Percentiles rank a stretch among this genome's conserved stretches.
Evolutionary conservation across 2,113 vertebrate genomes (phyloP).

Genomic region (Hemiscyllium ocellatum): DNA sequence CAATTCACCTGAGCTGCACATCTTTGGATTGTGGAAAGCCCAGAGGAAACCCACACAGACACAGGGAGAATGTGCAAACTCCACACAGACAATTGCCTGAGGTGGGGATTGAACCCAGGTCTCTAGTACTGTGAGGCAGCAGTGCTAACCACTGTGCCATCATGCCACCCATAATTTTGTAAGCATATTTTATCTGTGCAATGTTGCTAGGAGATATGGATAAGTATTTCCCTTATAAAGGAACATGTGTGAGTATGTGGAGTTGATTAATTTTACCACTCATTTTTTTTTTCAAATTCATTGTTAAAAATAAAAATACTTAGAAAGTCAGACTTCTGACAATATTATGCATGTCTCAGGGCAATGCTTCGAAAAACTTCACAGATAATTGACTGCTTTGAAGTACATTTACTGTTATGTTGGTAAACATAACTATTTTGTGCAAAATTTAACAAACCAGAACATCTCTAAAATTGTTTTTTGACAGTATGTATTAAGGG

Average conservation of each 20-base stretch:
- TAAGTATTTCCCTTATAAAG: background rate
- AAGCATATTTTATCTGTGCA: background rate
- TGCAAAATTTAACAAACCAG: background rate
- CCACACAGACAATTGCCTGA: too few relatives aligned
- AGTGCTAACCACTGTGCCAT: too few relatives aligned
- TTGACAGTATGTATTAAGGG: background rate
- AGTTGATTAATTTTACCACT: background rate
- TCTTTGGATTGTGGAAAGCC: too few relatives aligned
- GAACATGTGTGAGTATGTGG: background rate
- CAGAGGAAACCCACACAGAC: too few relatives aligned
- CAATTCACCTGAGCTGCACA: too few relatives aligned
- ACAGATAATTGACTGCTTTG: background rate
- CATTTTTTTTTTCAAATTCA: background rate
- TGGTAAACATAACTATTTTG: background rate
- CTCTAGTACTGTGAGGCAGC: too few relatives aligned
- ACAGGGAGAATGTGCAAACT: too few relatives aligned
- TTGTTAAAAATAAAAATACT: background rate
- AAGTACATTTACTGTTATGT: background rate
- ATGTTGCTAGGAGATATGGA: background rate
- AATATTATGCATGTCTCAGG: background rate
- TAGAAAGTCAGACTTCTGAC: background rate
- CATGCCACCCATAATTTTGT: too few relatives aligned
- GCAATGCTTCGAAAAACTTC: background rate
- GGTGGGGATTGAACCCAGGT: too few relatives aligned
- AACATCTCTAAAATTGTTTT: background rate